Base-by-base conservation (phyloP, 1,140 invertebrate genomes). In the Ostrea edulis region DNA sequence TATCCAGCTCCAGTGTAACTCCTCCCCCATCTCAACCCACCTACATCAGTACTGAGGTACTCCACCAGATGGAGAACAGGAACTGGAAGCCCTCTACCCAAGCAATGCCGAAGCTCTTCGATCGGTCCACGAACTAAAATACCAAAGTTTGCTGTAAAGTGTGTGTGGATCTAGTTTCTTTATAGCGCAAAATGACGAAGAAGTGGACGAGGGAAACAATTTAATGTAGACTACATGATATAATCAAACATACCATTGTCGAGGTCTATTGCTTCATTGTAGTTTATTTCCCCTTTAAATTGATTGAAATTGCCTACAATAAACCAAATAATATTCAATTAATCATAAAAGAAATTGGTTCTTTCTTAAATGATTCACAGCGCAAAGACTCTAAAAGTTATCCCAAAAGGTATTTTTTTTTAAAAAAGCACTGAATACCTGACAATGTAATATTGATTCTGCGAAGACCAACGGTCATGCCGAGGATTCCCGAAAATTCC, bases 381-480 rank as follows among this genome's bases (percentile, higher is more conserved):
- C 11, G 14, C 25, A 65, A 65, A n/a, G n/a, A n/a, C n/a, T n/a
- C n/a, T n/a, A n/a, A 20, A 65, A 65, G 22, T 20, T 20, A 65
- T 65, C 8, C 25, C 12, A 25, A 81, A 22, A 11, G n/a, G n/a
- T n/a, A n/a, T n/a, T n/a, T n/a, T n/a, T n/a, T n/a, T n/a, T n/a
- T n/a, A n/a, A n/a, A n/a, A n/a, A n/a, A n/a, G n/a, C n/a, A n/a
- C n/a, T 0, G 14, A 17, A 53, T 85, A 98, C 98, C 97, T 95
- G 96, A 96, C 86, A 99, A 96, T 52, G 98, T 99, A 89, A 99
- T 97, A 95, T 99, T 99, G 94, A 99, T 97, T 95, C 98, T 98
- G 92, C 97, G 97, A 20, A 99, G 96, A 54, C 98, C 98, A 90
- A 99, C 97, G 93, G 97, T 97, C 29, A 98, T 97, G 14, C 98